Evolutionary conservation across 1,140 invertebrate species (phyloP), one percentile per base, ranked within the genome.

Genomic region (Bombus balteatus): DNA sequence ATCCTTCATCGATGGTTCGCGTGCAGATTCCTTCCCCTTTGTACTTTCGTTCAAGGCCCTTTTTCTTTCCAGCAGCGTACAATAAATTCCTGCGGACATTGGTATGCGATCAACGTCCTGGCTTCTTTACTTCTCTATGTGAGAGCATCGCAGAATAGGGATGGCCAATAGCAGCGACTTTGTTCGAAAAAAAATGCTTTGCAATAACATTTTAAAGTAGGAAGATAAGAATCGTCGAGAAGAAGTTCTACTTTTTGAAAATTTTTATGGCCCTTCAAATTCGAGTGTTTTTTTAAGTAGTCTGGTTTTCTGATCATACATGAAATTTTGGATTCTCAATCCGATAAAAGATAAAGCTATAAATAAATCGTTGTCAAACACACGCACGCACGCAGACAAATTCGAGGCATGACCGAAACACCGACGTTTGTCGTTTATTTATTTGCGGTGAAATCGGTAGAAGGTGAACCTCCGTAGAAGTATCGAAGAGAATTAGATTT

Each of bases 41-140:
- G 78, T 88, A 89, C 83, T 83, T 88, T 86, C 87, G 41, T 65
- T 76, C 53, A 59, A 82, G 70, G 75, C 81, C 74, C 83, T 84
- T 68, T 74, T 87, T 88, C 83, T 73, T 89, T 84, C 70, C 70
- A 62, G 72, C 62, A 89, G 86, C 86, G 85, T 87, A 89, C 91
- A 90, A 92, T 88, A 92, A 92, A 93, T 92, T 92, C 90, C 81
- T 86, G 85, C 80, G 88, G 88, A 90, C 90, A 93, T 93, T 92
- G 92, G 92, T 92, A 92, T 93, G 92, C 92, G 86, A 89, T 91
- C 86, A 87, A 86, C 91, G 90, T 89, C 85, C 79, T 59, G 39
- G 74, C 77, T 74, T 78, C 86, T 79, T 82, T 75, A 57, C 76
- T 68, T 57, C 70, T n/a, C 57, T 39, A 65, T 76, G 87, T 28